A percentile compares a stretch with the other conserved stretches of the same genome.
phyloP scores from a whole-genome alignment of 2,888 invertebrate species.

The Eristalis pertinax region DNA sequence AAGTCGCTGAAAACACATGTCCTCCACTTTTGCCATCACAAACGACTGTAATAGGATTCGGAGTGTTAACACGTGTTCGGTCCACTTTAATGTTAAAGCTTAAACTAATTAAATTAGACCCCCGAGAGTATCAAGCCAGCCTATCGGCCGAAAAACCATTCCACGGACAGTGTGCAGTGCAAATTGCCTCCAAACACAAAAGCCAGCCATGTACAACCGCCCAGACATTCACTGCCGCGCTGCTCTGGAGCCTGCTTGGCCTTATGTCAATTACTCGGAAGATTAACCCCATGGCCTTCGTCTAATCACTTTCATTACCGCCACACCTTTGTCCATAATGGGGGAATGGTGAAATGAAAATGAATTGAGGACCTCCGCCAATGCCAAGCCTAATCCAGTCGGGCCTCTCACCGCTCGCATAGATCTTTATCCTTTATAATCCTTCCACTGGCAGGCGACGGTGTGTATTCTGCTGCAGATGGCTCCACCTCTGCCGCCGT shows the following conservation, averaged over 20 bases:
- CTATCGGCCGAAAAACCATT: not conserved
- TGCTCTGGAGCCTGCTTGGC: conserved; percentile 32
- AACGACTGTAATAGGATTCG: not conserved
- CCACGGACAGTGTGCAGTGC: not conserved
- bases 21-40: not conserved
- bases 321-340: conserved; percentile 60
- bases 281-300: conserved; percentile 60
- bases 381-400: conserved; percentile 30
- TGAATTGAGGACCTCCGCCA: conserved; percentile 40
- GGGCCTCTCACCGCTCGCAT: conserved; percentile 16
- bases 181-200: not conserved
- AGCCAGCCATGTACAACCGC: not conserved
- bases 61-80: conserved; percentile 22
- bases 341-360: conserved; percentile 53
- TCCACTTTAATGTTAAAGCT: conserved; percentile 7
- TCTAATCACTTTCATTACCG: conserved; percentile 68
- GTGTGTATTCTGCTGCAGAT: not conserved
- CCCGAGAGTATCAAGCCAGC: not conserved
- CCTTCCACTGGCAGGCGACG: conserved; percentile 34
- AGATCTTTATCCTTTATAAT: conserved; percentile 66
- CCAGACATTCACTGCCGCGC: not conserved
- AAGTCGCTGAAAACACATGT: not conserved
- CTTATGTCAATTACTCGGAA: conserved; percentile 63
- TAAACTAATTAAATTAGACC: conserved; percentile 8
- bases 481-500: not conserved